Percentiles rank a stretch among this genome's conserved stretches.
These are phyloP conservation scores for Trachelus stipa DNA, from an alignment of 2,888 invertebrate species.

Conservation along the genomic window DNA sequence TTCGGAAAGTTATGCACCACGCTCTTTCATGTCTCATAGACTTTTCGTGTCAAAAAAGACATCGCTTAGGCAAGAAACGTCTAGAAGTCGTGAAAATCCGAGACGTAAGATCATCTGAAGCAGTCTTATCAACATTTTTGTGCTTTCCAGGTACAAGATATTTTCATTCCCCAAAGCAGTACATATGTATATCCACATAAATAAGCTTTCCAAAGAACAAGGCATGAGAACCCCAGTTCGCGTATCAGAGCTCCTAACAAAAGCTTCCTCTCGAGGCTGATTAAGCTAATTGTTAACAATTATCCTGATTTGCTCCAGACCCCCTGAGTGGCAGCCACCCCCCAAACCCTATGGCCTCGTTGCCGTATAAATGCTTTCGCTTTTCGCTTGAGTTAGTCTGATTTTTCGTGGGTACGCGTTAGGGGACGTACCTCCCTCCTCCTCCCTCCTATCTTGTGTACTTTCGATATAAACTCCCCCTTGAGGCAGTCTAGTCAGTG, in stretches of 20 bases:
- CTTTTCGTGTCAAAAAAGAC: too few relatives aligned
- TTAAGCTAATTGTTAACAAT: slow-evolving; percentile 67
- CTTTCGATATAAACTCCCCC: background rate
- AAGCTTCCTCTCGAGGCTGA: slow-evolving; percentile 64
- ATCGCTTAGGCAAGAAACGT: too few relatives aligned
- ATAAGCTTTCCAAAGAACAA: background rate
- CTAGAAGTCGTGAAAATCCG: too few relatives aligned
- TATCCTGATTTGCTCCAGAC: slow-evolving; percentile 64
- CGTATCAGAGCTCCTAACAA: slow-evolving; percentile 55
- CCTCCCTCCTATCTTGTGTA: background rate
- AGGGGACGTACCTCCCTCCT: background rate
- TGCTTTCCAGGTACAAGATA: background rate
- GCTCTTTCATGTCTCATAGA: too few relatives aligned
- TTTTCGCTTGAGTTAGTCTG: slow-evolving; percentile 50
- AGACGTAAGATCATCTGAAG: too few relatives aligned
- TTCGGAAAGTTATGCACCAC: too few relatives aligned
- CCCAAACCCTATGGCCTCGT: slow-evolving; percentile 18
- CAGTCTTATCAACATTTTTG: too few relatives aligned
- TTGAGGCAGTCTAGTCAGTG: background rate
- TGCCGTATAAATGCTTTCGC: slow-evolving; percentile 54
- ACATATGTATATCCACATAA: background rate
- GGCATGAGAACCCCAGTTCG: slow-evolving; percentile 17
- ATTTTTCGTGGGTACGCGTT: slow-evolving; percentile 42
- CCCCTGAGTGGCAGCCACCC: slow-evolving; percentile 55
- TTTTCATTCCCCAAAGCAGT: background rate